Percentiles rank a stretch among this genome's conserved stretches.
phyloP scores from a whole-genome alignment of 2,797 vertebrate genomes.

The Hephaestus fuliginosus region DNA sequence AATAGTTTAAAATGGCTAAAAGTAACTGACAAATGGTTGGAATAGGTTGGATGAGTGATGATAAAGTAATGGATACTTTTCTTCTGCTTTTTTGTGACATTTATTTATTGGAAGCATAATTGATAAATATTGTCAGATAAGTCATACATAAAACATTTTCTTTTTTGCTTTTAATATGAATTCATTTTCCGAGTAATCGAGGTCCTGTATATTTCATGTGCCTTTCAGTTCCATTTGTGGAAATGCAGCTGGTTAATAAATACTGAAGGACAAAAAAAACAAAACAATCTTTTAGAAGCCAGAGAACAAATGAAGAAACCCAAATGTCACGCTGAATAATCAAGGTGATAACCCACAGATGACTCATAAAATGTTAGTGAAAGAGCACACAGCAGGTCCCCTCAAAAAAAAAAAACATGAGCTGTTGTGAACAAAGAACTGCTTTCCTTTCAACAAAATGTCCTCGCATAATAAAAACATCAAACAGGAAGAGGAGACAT shows the following conservation, averaged over 20 bases:
- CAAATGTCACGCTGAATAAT: constrained; percentile 28
- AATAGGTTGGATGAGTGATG: too few relatives aligned
- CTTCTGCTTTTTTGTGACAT: background rate
- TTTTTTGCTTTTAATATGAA: background rate
- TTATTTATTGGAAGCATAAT: background rate
- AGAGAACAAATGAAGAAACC: background rate
- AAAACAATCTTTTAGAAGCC: background rate
- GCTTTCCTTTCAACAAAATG: background rate
- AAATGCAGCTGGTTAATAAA: background rate
- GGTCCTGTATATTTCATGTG: background rate
- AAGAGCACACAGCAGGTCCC: background rate
- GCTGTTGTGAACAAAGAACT: background rate
- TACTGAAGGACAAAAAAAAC: too few relatives aligned
- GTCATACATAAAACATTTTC: background rate
- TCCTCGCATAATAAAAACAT: background rate
- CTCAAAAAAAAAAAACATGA: background rate
- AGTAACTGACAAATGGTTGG: too few relatives aligned
- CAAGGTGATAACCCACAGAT: background rate
- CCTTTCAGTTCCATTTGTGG: background rate
- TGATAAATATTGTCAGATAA: background rate
- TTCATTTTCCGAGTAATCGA: background rate
- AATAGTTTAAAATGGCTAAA: too few relatives aligned
- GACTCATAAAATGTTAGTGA: background rate
- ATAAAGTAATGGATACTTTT: too few relatives aligned
- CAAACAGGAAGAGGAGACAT: constrained; percentile 4